Conservation (phyloP, 2,113 vertebrate species). For the Cottus gobio region DNA sequence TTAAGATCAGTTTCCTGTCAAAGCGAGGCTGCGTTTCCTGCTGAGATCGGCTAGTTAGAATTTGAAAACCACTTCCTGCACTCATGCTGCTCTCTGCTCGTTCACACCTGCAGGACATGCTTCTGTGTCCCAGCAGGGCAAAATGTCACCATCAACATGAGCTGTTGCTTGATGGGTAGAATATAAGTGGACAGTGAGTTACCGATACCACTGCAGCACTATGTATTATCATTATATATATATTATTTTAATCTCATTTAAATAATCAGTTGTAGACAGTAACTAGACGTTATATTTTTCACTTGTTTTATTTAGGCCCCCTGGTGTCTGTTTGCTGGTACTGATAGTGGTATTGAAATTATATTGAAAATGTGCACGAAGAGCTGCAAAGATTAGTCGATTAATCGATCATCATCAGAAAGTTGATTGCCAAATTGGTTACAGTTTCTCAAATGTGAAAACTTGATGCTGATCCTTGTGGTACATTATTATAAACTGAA, state of each 20-base stretch:
- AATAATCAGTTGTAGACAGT: not conserved
- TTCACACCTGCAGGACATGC: conserved; percentile 64
- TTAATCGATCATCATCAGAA: not conserved
- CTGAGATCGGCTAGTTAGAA: conserved; percentile 14
- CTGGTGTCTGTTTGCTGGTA: conserved; percentile 21
- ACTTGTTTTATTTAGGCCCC: not conserved
- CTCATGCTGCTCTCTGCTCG: conserved; percentile 34
- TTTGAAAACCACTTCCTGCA: conserved; percentile 76
- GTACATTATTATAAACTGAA: not conserved
- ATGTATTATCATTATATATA: not conserved
- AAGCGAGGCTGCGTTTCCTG: conserved; percentile 53
- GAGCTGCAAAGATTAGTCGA: not conserved
- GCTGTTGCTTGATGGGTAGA: not conserved
- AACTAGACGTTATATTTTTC: not conserved
- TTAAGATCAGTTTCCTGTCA: conserved; percentile 74
- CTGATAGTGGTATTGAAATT: not conserved
- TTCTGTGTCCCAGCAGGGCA: not conserved
- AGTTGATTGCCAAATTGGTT: not conserved
- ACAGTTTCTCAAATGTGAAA: not conserved
- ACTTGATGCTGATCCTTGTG: not conserved
- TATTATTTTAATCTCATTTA: not conserved
- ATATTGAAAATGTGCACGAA: not conserved
- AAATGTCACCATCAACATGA: not conserved
- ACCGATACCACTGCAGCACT: not conserved
- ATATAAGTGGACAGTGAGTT: not conserved